Conservation (phyloP, 2,113 vertebrate genomes). For the Corythornis cristatus region DNA sequence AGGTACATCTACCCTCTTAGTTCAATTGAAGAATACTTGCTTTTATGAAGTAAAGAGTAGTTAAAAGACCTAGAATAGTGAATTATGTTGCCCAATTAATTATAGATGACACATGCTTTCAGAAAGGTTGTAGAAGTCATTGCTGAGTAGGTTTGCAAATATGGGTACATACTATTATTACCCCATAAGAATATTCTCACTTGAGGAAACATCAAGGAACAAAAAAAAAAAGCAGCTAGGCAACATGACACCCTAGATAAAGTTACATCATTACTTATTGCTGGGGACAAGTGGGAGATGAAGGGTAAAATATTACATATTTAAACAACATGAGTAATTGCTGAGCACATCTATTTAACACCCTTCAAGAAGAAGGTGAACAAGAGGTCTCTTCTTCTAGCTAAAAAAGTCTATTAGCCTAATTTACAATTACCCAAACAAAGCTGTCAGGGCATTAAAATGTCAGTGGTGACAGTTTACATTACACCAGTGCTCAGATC, state of each 20-base stretch:
- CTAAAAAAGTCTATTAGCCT: slow-evolving; percentile 30
- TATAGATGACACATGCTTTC: neutral
- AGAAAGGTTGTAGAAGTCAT: neutral
- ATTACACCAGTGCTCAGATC: neutral
- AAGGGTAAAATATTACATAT: slow-evolving; percentile 5
- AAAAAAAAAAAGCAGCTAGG: neutral
- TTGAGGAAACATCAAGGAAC: neutral
- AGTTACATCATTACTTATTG: neutral
- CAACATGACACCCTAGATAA: neutral
- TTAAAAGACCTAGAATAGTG: neutral
- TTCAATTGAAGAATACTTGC: neutral
- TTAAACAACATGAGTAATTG: slow-evolving; percentile 20
- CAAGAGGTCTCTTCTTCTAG: neutral
- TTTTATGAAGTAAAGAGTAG: neutral
- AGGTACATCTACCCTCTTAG: neutral
- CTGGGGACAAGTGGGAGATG: neutral
- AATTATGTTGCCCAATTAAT: neutral
- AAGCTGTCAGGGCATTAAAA: slow-evolving; percentile 31
- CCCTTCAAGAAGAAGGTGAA: neutral
- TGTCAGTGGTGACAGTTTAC: slow-evolving; percentile 45
- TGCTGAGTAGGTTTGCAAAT: neutral
- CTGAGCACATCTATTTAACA: slow-evolving; percentile 7
- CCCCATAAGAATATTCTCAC: neutral
- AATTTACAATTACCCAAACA: slow-evolving; percentile 61
- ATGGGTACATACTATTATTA: neutral